These are phyloP conservation scores for Galagoides demidoff DNA, from an alignment of 2,797 vertebrate genomes.

Conservation along the genomic window DNA sequence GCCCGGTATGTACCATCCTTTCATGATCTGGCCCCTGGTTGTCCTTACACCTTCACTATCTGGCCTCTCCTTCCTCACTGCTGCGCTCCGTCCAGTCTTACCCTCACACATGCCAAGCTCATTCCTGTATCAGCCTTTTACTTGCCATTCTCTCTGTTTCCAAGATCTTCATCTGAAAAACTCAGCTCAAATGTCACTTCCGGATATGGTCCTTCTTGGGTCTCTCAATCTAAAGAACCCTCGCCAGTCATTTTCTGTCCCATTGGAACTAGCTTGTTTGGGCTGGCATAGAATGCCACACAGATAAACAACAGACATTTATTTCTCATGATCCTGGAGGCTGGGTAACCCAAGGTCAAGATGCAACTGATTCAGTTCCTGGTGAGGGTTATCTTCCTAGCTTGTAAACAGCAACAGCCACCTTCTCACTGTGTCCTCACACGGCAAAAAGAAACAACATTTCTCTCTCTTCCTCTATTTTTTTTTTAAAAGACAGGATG, in stretches of 20 bases:
- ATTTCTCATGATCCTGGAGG: background rate
- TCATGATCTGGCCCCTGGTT: background rate
- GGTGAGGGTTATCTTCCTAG: background rate
- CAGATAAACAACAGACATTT: background rate
- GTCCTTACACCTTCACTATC: background rate
- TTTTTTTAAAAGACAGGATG: background rate
- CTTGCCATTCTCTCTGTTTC: background rate
- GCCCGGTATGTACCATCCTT: background rate
- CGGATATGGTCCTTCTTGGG: background rate
- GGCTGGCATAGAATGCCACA: background rate
- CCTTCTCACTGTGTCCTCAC: background rate
- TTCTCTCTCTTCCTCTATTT: background rate
- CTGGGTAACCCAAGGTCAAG: background rate
- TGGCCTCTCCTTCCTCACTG: background rate
- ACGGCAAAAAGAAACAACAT: background rate
- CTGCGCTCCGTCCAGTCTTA: background rate
- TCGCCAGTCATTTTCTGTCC: background rate
- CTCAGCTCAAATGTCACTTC: background rate
- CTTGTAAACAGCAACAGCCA: background rate
- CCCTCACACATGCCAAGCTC: background rate
- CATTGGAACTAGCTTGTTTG: background rate
- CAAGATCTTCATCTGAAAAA: background rate
- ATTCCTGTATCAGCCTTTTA: background rate
- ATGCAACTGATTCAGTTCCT: background rate
- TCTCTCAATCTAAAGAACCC: background rate